Conservation (phyloP, 1,140 invertebrate genomes). For the Idris sp. region DNA sequence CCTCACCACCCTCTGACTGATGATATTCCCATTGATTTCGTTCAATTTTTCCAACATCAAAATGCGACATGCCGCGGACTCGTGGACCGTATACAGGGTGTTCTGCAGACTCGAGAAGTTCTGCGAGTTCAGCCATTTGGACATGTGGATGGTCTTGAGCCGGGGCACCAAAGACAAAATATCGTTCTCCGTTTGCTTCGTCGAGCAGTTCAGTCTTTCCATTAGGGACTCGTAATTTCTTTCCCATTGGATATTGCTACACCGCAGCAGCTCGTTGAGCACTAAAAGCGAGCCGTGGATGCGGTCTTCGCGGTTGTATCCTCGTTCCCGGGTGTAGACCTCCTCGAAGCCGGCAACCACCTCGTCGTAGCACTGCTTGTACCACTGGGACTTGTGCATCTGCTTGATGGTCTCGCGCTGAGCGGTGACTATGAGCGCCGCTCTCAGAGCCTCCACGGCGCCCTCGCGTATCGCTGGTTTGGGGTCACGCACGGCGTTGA, state of each 20-base stretch:
- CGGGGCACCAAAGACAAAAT: constrained; percentile 81
- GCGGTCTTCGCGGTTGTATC: constrained; percentile 91
- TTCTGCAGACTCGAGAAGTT: constrained; percentile 66
- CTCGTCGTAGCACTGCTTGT: constrained; percentile 94
- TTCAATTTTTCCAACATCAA: constrained; percentile 91
- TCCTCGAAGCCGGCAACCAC: constrained; percentile 89
- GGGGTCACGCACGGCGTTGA: constrained; percentile 93
- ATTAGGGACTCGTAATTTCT: constrained; percentile 86
- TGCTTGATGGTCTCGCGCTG: constrained; percentile 95
- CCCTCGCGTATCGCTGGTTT: constrained; percentile 95
- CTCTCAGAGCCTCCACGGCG: constrained; percentile 93
- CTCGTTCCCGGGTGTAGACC: constrained; percentile 83
- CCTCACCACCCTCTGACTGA: constrained; percentile 86
- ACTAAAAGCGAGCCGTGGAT: constrained; percentile 96
- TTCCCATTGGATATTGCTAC: constrained; percentile 94
- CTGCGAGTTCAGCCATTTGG: constrained; percentile 64
- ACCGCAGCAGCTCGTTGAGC: constrained; percentile 95
- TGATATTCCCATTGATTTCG: constrained; percentile 88
- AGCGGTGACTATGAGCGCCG: constrained; percentile 94
- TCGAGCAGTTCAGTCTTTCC: constrained; percentile 77
- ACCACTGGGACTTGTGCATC: constrained; percentile 93
- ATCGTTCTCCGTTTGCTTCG: constrained; percentile 79
- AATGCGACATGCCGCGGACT: constrained; percentile 91
- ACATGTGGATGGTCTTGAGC: constrained; percentile 80
- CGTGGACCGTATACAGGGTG: constrained; percentile 80